Evolutionary conservation across 2,888 invertebrate species (phyloP).

Genomic region (Synanthedon tipuliformis): DNA sequence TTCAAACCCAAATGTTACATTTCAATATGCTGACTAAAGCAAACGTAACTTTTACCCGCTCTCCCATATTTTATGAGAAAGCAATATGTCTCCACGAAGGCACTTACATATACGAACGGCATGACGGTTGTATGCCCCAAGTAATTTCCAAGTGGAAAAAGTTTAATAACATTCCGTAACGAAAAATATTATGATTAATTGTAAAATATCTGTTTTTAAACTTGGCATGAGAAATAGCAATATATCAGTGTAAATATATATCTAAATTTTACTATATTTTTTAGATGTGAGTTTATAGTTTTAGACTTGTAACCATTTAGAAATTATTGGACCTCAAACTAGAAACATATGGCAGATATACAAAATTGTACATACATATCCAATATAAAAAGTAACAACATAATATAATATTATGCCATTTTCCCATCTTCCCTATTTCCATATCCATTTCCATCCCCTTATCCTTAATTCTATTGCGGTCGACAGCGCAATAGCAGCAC

Average conservation of each 20-base stretch:
- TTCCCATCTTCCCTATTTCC: too few relatives aligned
- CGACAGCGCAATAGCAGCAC: too few relatives aligned
- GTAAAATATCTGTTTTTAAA: neutral
- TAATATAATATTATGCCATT: too few relatives aligned
- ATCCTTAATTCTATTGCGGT: too few relatives aligned
- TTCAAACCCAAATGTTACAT: constrained; percentile 50
- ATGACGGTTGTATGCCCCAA: constrained; percentile 3
- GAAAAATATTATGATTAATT: constrained; percentile 4
- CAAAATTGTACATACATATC: too few relatives aligned
- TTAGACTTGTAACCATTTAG: too few relatives aligned
- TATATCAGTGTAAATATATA: neutral
- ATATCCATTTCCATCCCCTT: too few relatives aligned
- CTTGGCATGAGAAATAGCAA: neutral
- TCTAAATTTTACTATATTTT: too few relatives aligned
- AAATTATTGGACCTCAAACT: too few relatives aligned
- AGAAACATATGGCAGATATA: too few relatives aligned
- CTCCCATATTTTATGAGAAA: constrained; percentile 35
- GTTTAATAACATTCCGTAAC: constrained; percentile 9
- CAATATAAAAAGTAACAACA: too few relatives aligned
- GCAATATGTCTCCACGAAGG: constrained; percentile 26
- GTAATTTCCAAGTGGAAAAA: constrained; percentile 7
- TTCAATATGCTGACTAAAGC: constrained; percentile 58
- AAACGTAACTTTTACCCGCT: constrained; percentile 37
- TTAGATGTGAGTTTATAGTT: too few relatives aligned
- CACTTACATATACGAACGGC: neutral